Conservation (phyloP, 2,888 invertebrate species). For the Sarcophaga rosellei region DNA sequence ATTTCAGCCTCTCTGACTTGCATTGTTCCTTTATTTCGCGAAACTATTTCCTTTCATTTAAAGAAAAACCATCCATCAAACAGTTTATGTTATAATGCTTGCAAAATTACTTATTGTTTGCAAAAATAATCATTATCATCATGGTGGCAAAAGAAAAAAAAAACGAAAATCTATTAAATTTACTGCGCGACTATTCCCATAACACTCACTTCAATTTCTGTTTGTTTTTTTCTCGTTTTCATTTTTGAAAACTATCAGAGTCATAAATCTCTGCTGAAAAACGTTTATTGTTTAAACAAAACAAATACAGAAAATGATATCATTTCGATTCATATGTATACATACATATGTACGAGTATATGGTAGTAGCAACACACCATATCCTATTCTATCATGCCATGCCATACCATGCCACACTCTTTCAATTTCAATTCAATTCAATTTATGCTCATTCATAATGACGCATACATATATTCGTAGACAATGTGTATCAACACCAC, state of each 20-base stretch:
- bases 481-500: constrained; percentile 39
- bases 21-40: not conserved
- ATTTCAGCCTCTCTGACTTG: not conserved
- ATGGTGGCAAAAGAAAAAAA: not conserved
- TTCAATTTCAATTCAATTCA: not conserved
- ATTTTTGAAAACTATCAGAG: constrained; percentile 17
- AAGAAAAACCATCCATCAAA: not conserved
- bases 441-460: constrained; percentile 14
- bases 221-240: not conserved
- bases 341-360: no score
- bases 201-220: constrained; percentile 3
- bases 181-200: not conserved
- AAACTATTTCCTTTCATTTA: not conserved
- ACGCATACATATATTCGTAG: constrained; percentile 33
- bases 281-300: constrained; percentile 35
- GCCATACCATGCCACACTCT: not conserved
- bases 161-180: constrained; percentile 11
- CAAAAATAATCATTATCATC: not conserved
- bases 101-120: not conserved
- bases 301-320: constrained; percentile 19
- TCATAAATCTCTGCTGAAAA: constrained; percentile 51
- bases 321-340: not conserved
- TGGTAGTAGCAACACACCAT: no score
- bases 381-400: no score
- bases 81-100: not conserved